Base-by-base conservation (phyloP, 2,888 invertebrate genomes). In the Orthosia gracilis region DNA sequence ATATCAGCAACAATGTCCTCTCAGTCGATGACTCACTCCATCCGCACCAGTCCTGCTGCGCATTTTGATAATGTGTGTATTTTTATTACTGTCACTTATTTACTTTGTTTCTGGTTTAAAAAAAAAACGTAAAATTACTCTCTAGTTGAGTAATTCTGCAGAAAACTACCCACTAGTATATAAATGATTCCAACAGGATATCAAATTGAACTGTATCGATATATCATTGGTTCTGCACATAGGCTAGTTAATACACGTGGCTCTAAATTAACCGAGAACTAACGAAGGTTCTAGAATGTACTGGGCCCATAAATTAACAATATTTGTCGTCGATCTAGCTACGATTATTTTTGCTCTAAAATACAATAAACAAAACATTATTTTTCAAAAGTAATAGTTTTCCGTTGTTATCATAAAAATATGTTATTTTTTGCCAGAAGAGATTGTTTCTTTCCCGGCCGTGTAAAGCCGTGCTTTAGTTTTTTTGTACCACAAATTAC, bases 401-500 rank as follows among this genome's bases (percentile, higher is more conserved):
- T 26, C 3, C 3, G 3, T 26, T 26, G 26, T 26, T 26, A 26
- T 26, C 26, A 26, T 26, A 26, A 26, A n/a, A n/a, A n/a, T n/a
- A n/a, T n/a, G n/a, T n/a, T n/a, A n/a, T n/a, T n/a, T n/a, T n/a
- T n/a, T n/a, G n/a, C n/a, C 26, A 26, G 26, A 13, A 55, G 4
- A 31, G 0, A 62, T 21, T 13, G 12, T 45, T 45, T 17, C 15
- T 54, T 18, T 17, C 5, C 26, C 3, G 15, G n/a, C n/a, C n/a
- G n/a, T 54, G 21, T 26, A 9, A 50, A 55, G 1, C 40, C 18
- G 57, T 63, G 50, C 78, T 64, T 65, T 65, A 66, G 69, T 65
- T 74, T 64, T 74, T 72, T 79, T 62, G 62, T 71, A 52, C 26
- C 50, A 50, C 62, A 50, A 66, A 66, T 76, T 73, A 73, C 64